Evolutionary conservation across 1,140 invertebrate genomes (phyloP).

Genomic region (Trachelipus rathkii): DNA sequence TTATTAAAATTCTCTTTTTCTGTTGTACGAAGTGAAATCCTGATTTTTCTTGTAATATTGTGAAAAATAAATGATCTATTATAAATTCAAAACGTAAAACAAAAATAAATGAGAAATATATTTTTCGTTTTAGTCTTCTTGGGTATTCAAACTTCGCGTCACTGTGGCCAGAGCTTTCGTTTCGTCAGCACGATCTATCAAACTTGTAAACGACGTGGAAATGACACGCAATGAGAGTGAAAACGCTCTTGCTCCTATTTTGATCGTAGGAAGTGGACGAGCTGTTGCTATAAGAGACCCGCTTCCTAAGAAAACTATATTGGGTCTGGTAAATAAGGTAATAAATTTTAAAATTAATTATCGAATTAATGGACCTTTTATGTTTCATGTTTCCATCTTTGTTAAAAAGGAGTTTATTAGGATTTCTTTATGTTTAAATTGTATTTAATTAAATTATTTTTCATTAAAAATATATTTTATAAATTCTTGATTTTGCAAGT

Average conservation of each 20-base stretch:
- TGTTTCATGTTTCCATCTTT: no score
- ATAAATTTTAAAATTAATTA: conserved; percentile 13
- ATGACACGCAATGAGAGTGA: conserved; percentile 52
- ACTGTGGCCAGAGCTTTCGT: conserved; percentile 59
- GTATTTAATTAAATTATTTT: no score
- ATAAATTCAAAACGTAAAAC: background rate
- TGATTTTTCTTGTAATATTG: background rate
- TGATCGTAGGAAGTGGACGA: conserved; percentile 67
- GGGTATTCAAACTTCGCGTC: conserved; percentile 70
- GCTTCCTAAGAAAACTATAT: conserved; percentile 65
- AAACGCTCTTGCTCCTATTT: conserved; percentile 57
- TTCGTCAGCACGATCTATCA: conserved; percentile 59
- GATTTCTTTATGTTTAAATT: no score
- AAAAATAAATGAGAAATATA: background rate
- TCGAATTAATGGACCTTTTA: no score
- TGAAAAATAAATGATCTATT: background rate
- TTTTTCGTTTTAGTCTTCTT: conserved; percentile 65
- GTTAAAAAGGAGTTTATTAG: no score
- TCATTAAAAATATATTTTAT: no score
- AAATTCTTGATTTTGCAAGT: no score
- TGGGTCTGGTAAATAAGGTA: conserved; percentile 57
- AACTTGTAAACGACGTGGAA: conserved; percentile 59
- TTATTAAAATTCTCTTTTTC: background rate
- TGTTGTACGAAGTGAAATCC: background rate
- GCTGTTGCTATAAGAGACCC: conserved; percentile 65